phyloP scores from a whole-genome alignment of 1,140 invertebrate species.

The Leptinotarsa lineolata region DNA sequence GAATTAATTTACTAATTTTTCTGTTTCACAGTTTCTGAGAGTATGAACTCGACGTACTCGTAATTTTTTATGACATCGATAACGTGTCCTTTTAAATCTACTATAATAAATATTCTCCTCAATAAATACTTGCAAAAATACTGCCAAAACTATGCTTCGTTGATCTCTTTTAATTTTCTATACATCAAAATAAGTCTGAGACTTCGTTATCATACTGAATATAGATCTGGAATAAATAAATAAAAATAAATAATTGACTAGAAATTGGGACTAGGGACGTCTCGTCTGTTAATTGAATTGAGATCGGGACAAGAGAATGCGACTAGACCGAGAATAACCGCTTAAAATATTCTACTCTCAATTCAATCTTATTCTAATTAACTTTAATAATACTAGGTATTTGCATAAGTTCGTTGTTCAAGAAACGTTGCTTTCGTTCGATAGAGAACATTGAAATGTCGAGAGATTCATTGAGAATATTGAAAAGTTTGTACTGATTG shows the following conservation, averaged over 20 bases:
- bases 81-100: conserved; percentile 30
- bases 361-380: conserved; percentile 22
- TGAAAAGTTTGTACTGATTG: background rate
- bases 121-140: conserved; percentile 55
- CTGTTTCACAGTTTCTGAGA: background rate
- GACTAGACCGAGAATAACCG: conserved; percentile 38
- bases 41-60: background rate
- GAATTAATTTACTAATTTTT: too few species aligned
- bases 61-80: background rate
- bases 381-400: conserved; percentile 45
- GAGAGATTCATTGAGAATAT: background rate
- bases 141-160: conserved; percentile 53
- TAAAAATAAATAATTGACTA: conserved; percentile 51
- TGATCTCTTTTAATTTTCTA: conserved; percentile 33
- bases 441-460: conserved; percentile 42
- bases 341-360: conserved; percentile 11
- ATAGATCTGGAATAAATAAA: conserved; percentile 33
- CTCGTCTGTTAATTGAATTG: background rate
- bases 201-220: conserved; percentile 21
- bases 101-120: conserved; percentile 37
- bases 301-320: conserved; percentile 26
- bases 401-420: conserved; percentile 61
- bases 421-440: conserved; percentile 60
- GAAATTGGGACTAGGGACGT: conserved; percentile 50
- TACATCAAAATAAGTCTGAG: conserved; percentile 22